Evolutionary conservation across 2,888 invertebrate genomes (phyloP).

Genomic region (Synergus laeviventris): DNA sequence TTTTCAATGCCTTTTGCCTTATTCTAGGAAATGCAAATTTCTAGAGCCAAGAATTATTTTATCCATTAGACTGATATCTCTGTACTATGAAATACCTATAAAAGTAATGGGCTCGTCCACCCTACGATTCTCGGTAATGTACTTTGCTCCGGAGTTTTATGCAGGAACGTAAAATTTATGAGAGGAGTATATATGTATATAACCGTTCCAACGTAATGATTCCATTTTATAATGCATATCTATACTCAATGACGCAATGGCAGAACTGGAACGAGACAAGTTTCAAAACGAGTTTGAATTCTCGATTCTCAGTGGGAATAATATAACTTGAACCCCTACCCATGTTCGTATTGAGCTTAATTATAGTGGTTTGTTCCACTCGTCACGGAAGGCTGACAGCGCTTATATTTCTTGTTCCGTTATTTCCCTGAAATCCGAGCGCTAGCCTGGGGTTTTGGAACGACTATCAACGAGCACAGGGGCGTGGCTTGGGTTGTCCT

Average conservation of each 20-base stretch:
- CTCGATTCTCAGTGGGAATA: conserved; percentile 6
- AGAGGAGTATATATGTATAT: background rate
- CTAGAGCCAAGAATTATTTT: background rate
- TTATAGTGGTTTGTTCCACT: conserved; percentile 38
- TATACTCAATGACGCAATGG: conserved; percentile 10
- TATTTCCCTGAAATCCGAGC: conserved; percentile 33
- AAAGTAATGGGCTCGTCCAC: conserved; percentile 16
- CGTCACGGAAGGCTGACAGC: conserved; percentile 36
- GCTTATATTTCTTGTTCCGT: conserved; percentile 38
- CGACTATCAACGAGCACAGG: conserved; percentile 5
- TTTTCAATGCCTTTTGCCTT: conserved; percentile 22
- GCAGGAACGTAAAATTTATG: conserved; percentile 6
- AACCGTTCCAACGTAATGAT: conserved; percentile 15
- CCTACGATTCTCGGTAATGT: background rate
- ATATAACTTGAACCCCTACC: conserved; percentile 11
- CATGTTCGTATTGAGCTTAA: conserved; percentile 17
- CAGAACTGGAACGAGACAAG: conserved; percentile 25
- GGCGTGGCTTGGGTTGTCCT: conserved; percentile 35
- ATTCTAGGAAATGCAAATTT: conserved; percentile 32
- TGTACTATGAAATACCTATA: background rate
- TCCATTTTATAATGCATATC: background rate
- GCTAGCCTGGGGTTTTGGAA: conserved; percentile 2
- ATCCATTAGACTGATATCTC: background rate
- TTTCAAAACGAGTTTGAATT: conserved; percentile 25
- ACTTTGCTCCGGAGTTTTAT: conserved; percentile 18